Base-by-base conservation (phyloP, 2,888 invertebrate genomes). In the Cepaea hortensis region DNA sequence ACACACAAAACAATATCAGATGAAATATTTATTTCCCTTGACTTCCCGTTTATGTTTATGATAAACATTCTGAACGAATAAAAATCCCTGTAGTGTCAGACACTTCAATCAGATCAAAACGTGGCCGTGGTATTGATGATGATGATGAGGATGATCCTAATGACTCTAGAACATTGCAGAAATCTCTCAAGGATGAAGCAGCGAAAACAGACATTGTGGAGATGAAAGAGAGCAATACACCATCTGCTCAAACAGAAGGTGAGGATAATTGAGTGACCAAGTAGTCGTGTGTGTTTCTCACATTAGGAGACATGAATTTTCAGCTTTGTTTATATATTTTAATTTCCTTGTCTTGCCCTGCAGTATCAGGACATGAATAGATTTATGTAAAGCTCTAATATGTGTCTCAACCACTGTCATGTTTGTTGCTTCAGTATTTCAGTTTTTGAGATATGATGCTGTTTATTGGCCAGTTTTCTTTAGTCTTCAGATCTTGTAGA, bases 141-240 rank as follows among this genome's bases (percentile, higher is more conserved):
- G 55, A 86, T 35, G 35, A 35, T 3, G 46, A 61, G 50, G 81
- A 87, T 87, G 83, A 86, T n/a, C 68, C n/a, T 23, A 70, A 18
- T 68, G 82, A 86, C 2, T 77, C 61, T 48, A 70, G 77, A n/a
- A 68, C 7, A 15, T 48, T 61, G 5, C 77, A 62, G 84, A 83
- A 87, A 35, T 65, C 82, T 46, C 50, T 79, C 48, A 68, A 46
- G 76, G 79, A 84, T 50, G 46, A 46, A 3, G 55, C 3, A 13
- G 46, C 18, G 9, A 46, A n/a, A n/a, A 90, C 91, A 46, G 91
- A 48, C 3, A 18, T 70, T 4, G 20, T 85, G 55, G 85, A 85
- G 50, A 48, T 85, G 48, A 77, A 13, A 62, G 48, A 75, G n/a
- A 75, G 65, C 48, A 72, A 5, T 11, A 50, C 11, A 48, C 70